Evolutionary conservation across 1,140 invertebrate species (phyloP).

Genomic region (Dinoponera quadriceps): DNA sequence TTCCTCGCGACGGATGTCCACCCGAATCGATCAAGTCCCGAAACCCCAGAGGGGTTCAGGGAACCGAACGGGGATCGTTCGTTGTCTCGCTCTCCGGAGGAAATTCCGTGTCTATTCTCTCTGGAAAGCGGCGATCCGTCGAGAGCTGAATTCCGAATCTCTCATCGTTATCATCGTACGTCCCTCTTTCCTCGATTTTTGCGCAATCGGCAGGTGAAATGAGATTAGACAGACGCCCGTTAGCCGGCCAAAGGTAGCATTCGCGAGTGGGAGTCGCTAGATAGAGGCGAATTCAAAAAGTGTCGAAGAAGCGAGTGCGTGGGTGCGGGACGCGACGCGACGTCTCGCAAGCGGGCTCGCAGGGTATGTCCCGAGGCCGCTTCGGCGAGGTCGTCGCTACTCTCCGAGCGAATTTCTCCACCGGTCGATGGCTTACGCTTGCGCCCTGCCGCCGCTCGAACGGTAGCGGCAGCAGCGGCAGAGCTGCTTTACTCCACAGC

Average conservation of each 20-base stretch:
- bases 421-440: slow-evolving; percentile 73
- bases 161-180: not conserved
- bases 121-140: not conserved
- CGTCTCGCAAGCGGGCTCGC: slow-evolving; percentile 44
- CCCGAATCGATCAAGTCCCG: not conserved
- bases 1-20: not conserved
- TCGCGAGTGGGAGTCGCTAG: not conserved
- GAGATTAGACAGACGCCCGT: not conserved
- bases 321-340: slow-evolving; percentile 27
- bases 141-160: not conserved
- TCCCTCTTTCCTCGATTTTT: not conserved
- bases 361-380: slow-evolving; percentile 52
- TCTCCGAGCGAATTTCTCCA: slow-evolving; percentile 66
- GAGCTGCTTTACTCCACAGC: slow-evolving; percentile 15
- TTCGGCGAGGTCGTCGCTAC: slow-evolving; percentile 28
- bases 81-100: too few relatives aligned
- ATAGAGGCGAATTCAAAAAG: not conserved
- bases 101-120: not conserved
- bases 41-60: not conserved
- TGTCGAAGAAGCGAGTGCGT: not conserved
- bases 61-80: too few relatives aligned
- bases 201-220: not conserved
- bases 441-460: slow-evolving; percentile 46
- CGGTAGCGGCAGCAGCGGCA: not conserved
- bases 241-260: not conserved